A percentile compares a stretch with the other conserved stretches of the same genome.
Evolutionary conservation across 2,797 vertebrate genomes (phyloP).

Genomic region (Lepus townsendii): DNA sequence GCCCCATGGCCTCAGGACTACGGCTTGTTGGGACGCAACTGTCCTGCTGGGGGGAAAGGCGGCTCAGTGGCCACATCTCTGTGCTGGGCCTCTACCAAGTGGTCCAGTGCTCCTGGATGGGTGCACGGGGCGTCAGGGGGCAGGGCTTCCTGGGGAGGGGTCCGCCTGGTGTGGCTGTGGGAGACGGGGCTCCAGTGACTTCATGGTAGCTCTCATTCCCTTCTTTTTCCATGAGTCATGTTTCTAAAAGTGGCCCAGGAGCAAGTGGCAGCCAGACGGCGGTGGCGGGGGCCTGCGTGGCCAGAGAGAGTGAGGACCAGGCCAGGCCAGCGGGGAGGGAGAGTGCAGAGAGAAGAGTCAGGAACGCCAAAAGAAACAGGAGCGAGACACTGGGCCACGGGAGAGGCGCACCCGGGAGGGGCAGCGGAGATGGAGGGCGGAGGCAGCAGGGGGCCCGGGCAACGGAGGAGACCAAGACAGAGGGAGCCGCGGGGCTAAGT

Average conservation of each 20-base stretch:
- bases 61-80: background rate
- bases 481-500: background rate
- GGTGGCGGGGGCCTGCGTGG: background rate
- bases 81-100: background rate
- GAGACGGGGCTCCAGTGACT: background rate
- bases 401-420: background rate
- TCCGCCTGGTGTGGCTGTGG: background rate
- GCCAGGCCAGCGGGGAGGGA: background rate
- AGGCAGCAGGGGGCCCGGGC: background rate
- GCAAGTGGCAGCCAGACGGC: conserved; percentile 59
- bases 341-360: background rate
- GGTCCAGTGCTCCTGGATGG: background rate
- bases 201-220: background rate
- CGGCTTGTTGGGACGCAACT: background rate
- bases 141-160: background rate
- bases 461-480: background rate
- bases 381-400: background rate
- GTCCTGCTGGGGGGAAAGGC: background rate
- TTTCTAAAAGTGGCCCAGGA: conserved; percentile 80
- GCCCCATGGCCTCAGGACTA: background rate
- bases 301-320: background rate
- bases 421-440: background rate
- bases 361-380: background rate
- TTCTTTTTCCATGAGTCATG: conserved; percentile 82
- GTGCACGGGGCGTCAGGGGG: background rate